Conservation (phyloP, 2,888 invertebrate genomes). For the Spialia ferax region DNA sequence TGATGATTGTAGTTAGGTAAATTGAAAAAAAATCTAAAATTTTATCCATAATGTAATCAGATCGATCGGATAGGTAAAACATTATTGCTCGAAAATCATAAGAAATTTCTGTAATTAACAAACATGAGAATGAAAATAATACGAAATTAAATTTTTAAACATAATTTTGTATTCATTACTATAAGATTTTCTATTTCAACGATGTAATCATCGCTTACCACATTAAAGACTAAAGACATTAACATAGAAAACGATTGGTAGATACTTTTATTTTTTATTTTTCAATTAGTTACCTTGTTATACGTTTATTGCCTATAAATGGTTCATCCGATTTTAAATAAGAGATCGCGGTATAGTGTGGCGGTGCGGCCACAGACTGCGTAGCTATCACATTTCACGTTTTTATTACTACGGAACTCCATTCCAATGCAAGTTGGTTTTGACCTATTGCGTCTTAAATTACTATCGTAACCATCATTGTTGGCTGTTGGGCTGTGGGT, state of each 20-base stretch:
- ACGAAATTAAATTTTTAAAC: background rate
- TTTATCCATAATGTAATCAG: no score
- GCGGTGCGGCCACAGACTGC: slow-evolving; percentile 51
- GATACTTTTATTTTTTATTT: no score
- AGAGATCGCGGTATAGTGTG: slow-evolving; percentile 46
- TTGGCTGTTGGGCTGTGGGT: no score
- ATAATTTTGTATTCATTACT: background rate
- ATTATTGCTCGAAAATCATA: background rate
- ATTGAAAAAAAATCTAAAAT: no score
- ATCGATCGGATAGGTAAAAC: no score
- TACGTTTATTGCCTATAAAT: slow-evolving; percentile 24
- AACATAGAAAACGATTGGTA: slow-evolving; percentile 9
- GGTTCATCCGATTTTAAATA: slow-evolving; percentile 47
- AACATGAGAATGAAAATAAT: background rate
- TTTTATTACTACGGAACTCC: slow-evolving; percentile 43
- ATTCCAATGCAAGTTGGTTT: background rate
- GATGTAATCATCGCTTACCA: background rate
- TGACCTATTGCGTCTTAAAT: background rate
- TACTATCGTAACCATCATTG: no score
- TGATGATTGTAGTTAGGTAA: no score
- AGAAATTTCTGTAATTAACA: background rate
- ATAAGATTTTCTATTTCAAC: background rate
- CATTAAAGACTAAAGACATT: background rate
- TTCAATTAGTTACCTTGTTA: slow-evolving; percentile 23
- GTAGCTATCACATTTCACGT: slow-evolving; percentile 51